phyloP scores from a whole-genome alignment of 2,888 invertebrate species.

The Busseola fusca region DNA sequence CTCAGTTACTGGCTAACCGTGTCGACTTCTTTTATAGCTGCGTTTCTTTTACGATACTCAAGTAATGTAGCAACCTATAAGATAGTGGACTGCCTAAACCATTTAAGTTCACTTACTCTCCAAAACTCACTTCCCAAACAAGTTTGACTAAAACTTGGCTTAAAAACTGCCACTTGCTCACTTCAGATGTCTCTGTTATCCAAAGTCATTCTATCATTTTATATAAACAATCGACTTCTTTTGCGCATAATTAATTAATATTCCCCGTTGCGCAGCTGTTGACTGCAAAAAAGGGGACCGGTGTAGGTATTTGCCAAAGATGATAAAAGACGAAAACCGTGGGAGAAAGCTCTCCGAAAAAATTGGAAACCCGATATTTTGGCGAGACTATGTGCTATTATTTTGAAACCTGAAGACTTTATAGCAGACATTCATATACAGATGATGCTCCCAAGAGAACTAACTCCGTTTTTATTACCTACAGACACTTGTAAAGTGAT shows the following conservation, averaged over 20 bases:
- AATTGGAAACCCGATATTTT: neutral
- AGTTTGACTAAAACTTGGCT: neutral
- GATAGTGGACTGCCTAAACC: too few relatives aligned
- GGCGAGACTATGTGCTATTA: neutral
- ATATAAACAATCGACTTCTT: neutral
- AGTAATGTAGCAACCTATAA: neutral
- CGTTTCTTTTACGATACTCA: neutral
- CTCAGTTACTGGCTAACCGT: too few relatives aligned
- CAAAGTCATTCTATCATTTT: neutral
- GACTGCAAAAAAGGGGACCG: neutral
- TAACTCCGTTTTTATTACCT: neutral
- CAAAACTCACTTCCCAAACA: neutral
- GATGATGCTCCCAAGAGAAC: neutral
- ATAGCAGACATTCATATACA: neutral
- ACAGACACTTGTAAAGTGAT: neutral
- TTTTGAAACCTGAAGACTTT: neutral
- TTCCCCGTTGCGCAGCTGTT: neutral
- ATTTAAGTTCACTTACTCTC: too few relatives aligned
- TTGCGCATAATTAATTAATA: neutral
- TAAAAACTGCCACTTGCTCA: neutral
- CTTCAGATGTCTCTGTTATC: neutral
- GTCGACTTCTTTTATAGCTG: slow-evolving; percentile 1
- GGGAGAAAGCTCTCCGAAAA: neutral
- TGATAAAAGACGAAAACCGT: neutral
- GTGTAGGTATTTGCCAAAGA: neutral